Base-by-base conservation (phyloP, 2,888 invertebrate species). In the Malacosoma neustria region DNA sequence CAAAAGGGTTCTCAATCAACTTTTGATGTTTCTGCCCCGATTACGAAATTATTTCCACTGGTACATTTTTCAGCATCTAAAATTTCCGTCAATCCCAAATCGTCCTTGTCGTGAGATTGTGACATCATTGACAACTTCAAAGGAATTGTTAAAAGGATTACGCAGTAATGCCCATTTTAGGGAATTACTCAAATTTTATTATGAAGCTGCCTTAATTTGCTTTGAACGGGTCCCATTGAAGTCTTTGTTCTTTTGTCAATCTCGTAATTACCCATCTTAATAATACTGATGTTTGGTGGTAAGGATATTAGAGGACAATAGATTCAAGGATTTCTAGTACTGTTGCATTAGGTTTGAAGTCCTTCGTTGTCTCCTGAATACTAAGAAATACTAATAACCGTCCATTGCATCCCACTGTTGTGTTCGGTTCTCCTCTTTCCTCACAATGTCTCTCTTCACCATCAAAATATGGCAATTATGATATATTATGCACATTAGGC, bases 101-200 rank as follows among this genome's bases (percentile, higher is more conserved):
- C 22, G 5, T 5, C 22, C 6, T 6, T 22, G 22, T 22, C 22
- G 22, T 22, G 9, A 22, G 22, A 22, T 22, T 22, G 11, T n/a
- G 15, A 11, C 9, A 11, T n/a, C 11, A 15, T n/a, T 22, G 22
- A 22, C 9, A 22, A 22, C 22, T 22, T 22, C 22, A 22, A 22
- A 22, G 22, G 22, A 22, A 22, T 22, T 9, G 22, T 5, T 4
- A 22, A 4, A 22, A 22, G 1, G 5, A 22, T 22, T 22, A 22
- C 6, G 2, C 5, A 22, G 22, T 22, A 6, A 22, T 22, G 22
- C 5, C 22, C 22, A 22, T 22, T 22, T 22, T 7, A 5, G 6
- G 22, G 11, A 39, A 39, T 39, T 39, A 30, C 22, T 39, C 13
- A 13, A 38, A 35, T 35, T 32, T 29, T 38, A 33, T 38, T 35